Conservation (phyloP, 1,140 invertebrate species). For the Pomacea maculata region DNA sequence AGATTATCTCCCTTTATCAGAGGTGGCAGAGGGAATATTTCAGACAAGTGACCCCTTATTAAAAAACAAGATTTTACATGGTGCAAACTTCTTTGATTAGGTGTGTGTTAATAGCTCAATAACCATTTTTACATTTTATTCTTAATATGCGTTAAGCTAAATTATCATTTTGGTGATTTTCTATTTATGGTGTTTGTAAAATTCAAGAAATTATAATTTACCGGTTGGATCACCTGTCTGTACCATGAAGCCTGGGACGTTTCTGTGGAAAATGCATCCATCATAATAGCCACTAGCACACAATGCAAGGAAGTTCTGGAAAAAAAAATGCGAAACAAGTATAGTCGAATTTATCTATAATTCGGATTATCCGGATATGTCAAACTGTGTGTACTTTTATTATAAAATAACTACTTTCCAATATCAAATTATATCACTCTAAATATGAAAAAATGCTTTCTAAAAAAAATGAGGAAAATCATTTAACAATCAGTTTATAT, state of each 20-base stretch:
- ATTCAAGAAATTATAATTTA: conserved; percentile 32
- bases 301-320: conserved; percentile 94
- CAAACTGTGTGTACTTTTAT: no score
- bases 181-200: neutral
- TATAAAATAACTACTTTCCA: no score
- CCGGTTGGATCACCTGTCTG: conserved; percentile 94
- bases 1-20: no score
- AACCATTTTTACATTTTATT: neutral
- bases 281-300: conserved; percentile 97
- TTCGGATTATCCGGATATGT: neutral
- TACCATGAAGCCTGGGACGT: conserved; percentile 98
- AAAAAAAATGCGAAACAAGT: conserved; percentile 40
- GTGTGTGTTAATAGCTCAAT: no score
- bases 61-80: neutral
- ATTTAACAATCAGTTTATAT: no score
- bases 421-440: no score
- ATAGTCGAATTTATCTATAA: neutral
- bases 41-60: neutral
- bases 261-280: conserved; percentile 91
- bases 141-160: neutral
- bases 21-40: no score
- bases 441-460: no score
- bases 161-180: no score
- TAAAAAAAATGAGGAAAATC: no score
- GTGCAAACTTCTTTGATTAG: neutral